phyloP scores from a whole-genome alignment of 2,113 vertebrate genomes.

The Antigone vipio region DNA sequence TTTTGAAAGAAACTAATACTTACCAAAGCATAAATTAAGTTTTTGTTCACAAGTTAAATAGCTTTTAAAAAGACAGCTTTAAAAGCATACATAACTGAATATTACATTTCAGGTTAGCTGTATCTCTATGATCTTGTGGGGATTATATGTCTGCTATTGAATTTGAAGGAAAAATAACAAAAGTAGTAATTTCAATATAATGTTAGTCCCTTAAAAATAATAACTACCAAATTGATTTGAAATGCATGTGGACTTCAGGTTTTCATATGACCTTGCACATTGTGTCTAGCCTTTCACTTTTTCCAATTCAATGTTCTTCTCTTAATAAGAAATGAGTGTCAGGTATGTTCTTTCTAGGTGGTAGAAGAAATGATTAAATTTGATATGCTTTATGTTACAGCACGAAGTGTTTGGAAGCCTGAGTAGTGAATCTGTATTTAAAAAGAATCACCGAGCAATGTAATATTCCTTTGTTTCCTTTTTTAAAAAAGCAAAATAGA shows the following conservation, averaged over 20 bases:
- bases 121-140: neutral
- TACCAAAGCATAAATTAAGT: neutral
- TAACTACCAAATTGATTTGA: neutral
- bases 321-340: neutral
- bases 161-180: neutral
- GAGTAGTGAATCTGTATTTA: neutral
- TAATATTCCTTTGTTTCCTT: neutral
- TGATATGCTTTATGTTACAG: neutral
- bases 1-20: slow-evolving; percentile 1
- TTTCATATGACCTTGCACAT: neutral
- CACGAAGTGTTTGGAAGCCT: neutral
- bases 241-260: neutral
- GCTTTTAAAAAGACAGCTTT: neutral
- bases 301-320: neutral
- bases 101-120: neutral
- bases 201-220: neutral
- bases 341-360: neutral
- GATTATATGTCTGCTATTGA: neutral
- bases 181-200: neutral
- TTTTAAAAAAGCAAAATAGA: neutral
- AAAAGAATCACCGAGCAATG: neutral
- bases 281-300: neutral
- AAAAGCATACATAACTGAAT: neutral
- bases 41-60: neutral
- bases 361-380: neutral